Evolutionary conservation across 2,797 vertebrate species (phyloP), one percentile per base, ranked within the genome.

Genomic region (Takifugu ocellatus): DNA sequence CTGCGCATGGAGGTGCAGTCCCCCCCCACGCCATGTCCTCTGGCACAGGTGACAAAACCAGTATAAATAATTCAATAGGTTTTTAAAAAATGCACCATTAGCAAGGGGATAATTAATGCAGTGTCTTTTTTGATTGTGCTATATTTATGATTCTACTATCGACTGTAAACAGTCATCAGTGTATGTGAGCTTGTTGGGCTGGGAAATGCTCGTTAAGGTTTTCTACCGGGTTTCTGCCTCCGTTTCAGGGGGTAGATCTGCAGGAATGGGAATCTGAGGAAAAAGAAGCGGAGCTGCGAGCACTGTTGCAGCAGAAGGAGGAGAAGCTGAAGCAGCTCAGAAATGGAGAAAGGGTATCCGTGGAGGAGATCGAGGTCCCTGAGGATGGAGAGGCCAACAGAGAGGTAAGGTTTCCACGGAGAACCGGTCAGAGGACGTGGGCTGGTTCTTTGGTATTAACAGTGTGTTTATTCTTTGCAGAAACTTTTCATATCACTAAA

Each of bases 1-100:
- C 25, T 49, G 4, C 70, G 74, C 3, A 25, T 85, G 69, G 66
- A 83, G 64, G 74, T 88, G 62, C 11, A 82, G 59, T 9, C 77
- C 42, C 84, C 86, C 0, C 77, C 84, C 1, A 59, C 45, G 12
- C 68, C 69, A 1, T 59, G 49, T 39, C 78, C 83, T 53, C 66
- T 84, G 1, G 7, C 26, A n/a, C 45, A 85, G 84, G 84, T 87
- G 56, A 56, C 12, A 9, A 6, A 6, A 55, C n/a, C 50, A 39
- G 12, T 2, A 39, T 2, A 39, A 39, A 39, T 39, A 4, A 39
- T 39, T 39, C 3, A 39, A 11, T 14, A 4, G 14, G 11, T 39
- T 39, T 14, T 3, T 0, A 39, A 29, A 29, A 29, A 39, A 3
- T 14, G 36, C 36, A 39, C 11, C 2, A 39, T 39, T 39, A 39